Evolutionary conservation across 2,797 vertebrate genomes (phyloP).

Genomic region (Florisuga fusca): DNA sequence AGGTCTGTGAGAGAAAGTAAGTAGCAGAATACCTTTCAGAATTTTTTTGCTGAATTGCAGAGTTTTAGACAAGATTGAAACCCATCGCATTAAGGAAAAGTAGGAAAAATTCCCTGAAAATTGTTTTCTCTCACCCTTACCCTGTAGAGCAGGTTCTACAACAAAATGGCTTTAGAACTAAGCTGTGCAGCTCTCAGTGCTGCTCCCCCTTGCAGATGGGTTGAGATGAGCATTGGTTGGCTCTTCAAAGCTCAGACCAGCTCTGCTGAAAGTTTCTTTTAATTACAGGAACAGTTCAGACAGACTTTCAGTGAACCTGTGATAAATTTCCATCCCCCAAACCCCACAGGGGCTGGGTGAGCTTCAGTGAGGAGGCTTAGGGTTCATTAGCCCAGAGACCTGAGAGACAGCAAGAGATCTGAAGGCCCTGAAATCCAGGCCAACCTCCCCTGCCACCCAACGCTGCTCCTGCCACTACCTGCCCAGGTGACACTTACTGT

Average conservation of each 20-base stretch:
- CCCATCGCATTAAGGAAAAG: background rate
- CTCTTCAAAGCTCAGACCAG: background rate
- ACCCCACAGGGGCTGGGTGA: background rate
- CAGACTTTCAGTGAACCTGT: background rate
- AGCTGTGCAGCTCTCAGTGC: rapidly evolving
- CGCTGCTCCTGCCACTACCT: background rate
- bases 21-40: background rate
- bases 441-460: background rate
- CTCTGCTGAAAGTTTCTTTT: background rate
- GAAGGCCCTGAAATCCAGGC: background rate
- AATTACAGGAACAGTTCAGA: background rate
- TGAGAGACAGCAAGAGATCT: background rate
- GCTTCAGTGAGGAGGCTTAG: background rate
- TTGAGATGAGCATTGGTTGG: background rate
- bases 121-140: rapidly evolving
- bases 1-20: background rate
- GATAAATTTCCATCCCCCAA: background rate
- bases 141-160: rapidly evolving
- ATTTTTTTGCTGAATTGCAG: background rate
- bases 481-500: background rate
- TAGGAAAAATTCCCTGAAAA: background rate
- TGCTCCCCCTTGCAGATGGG: rapidly evolving
- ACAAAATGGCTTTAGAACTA: background rate
- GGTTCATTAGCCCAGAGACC: background rate
- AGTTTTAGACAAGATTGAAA: background rate